Conservation (phyloP, 2,888 invertebrate genomes). For the Poecilus cupreus region DNA sequence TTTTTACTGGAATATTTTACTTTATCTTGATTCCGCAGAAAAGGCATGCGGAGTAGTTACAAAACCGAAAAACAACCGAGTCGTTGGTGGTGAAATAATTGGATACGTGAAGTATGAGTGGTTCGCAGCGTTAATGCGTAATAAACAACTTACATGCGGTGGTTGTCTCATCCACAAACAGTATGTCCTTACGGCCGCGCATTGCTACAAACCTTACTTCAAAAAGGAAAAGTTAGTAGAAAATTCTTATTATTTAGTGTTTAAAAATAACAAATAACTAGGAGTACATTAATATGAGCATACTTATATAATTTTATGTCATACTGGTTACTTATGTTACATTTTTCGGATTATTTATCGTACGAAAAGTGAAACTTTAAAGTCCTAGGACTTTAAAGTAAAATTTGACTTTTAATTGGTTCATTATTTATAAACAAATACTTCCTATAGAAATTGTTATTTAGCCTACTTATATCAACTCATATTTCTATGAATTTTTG, state of each 20-base stretch:
- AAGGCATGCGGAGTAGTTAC: conserved; percentile 65
- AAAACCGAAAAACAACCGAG: conserved; percentile 65
- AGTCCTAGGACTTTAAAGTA: no score
- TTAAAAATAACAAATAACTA: neutral
- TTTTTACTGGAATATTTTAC: neutral
- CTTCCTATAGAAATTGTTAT: no score
- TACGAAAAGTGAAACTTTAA: no score
- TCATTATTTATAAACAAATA: no score
- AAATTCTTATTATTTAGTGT: no score
- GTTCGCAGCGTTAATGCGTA: conserved; percentile 66
- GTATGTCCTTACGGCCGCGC: conserved; percentile 70
- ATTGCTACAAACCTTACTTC: conserved; percentile 68
- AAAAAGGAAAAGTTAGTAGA: conserved; percentile 60
- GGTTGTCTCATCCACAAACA: conserved; percentile 68
- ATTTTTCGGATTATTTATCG: no score
- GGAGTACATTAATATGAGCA: no score
- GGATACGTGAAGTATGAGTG: conserved; percentile 71
- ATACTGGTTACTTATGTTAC: no score
- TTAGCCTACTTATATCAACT: no score
- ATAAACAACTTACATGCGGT: conserved; percentile 67
- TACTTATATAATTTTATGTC: no score
- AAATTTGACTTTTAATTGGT: no score
- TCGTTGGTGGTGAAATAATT: conserved; percentile 70
- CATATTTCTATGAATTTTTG: no score
- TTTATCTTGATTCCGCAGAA: neutral